phyloP scores from a whole-genome alignment of 1,140 invertebrate species.

The Luehdorfia chinensis region DNA sequence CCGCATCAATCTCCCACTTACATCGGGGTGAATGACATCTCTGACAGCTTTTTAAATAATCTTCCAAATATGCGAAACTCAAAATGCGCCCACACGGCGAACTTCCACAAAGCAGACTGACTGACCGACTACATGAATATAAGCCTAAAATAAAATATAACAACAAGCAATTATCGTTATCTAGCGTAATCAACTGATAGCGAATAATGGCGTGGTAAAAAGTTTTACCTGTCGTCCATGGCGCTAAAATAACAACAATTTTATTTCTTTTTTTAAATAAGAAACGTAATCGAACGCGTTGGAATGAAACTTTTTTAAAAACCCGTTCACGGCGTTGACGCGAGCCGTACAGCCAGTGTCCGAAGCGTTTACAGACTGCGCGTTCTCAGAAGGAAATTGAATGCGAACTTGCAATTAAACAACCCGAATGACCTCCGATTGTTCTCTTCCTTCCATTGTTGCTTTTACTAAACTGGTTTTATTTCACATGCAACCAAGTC shows the following conservation, averaged over 20 bases:
- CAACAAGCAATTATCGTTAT: constrained; percentile 16
- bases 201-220: constrained; percentile 10
- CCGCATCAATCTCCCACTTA: constrained; percentile 38
- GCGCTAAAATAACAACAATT: constrained; percentile 28
- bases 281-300: constrained; percentile 21
- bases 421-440: not conserved
- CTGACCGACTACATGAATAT: constrained; percentile 31
- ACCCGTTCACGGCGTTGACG: constrained; percentile 28
- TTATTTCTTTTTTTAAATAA: constrained; percentile 30
- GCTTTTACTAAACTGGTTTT: not conserved
- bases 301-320: constrained; percentile 32
- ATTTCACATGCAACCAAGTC: not conserved
- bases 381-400: constrained; percentile 2
- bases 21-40: constrained; percentile 68
- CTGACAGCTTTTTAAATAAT: constrained; percentile 25
- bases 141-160: constrained; percentile 48
- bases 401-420: constrained; percentile 2
- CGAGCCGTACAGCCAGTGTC: constrained; percentile 38
- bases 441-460: constrained; percentile 14
- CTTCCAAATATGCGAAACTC: constrained; percentile 23
- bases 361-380: constrained; percentile 37
- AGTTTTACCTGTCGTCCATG: constrained; percentile 52
- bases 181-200: constrained; percentile 8
- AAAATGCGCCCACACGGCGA: constrained; percentile 33
- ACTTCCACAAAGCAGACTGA: constrained; percentile 27